Base-by-base conservation (phyloP, 2,797 vertebrate genomes). In the Echeneis naucrates region DNA sequence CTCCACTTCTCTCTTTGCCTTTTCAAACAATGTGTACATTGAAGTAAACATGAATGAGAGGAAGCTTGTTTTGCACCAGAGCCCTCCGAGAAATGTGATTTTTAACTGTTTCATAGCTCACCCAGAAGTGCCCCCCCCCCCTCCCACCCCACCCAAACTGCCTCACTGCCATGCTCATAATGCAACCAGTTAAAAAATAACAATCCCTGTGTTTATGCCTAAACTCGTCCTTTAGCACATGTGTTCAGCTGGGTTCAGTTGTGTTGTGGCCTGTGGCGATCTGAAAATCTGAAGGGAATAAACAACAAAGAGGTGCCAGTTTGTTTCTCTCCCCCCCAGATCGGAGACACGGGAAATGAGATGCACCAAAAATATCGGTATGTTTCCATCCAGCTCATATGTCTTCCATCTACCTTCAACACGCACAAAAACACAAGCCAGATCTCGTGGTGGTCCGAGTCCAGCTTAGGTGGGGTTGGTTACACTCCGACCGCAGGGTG, bases 181-280 rank as follows among this genome's bases (percentile, higher is more conserved):
- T 63, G 77, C 60, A 74, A 78, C 83, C 78, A 84, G 88, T 89
- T 85, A 88, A 89, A 90, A 87, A 89, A 85, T 85, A 91, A 89
- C 88, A 82, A 72, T 84, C 68, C 61, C 60, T 59, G 47, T 88
- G 86, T 90, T 90, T 79, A 89, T 90, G 87, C 77, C 83, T 89
- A 90, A 90, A 26, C 91, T 84, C 71, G 75, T 54, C 74, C 86
- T 88, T 90, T 89, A 92, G 80, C 54, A 69, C 60, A 78, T 65
- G 68, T 82, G 67, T 65, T 83, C 45, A 78, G 67, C 61, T 82
- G 65, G 77, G 77, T 80, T 83, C 71, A 72, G 72, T 65, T 80
- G 65, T 83, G 74, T 77, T 83, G 66, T 80, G 77, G 80, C 84
- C 79, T 50, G 17, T 78, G 82, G 80, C 67, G 40, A 76, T 73